Evolutionary conservation across 2,888 invertebrate species (phyloP).

Genomic region (Synergus gifuensis): DNA sequence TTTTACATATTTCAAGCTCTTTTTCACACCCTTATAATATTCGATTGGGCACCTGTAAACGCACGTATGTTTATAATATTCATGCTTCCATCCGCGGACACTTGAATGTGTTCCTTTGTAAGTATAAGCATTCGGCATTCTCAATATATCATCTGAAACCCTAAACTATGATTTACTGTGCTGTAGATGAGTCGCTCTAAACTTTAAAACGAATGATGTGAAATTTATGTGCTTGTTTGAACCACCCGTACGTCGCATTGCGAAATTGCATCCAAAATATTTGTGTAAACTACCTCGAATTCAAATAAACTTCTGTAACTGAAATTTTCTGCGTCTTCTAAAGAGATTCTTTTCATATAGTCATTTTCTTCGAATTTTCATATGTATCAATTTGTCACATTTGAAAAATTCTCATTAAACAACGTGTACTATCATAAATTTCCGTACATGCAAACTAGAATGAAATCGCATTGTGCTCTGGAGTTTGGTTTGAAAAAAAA

Average conservation of each 20-base stretch:
- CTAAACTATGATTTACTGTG: conserved; percentile 60
- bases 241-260: not conserved
- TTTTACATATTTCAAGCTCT: too few relatives aligned
- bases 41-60: too few relatives aligned
- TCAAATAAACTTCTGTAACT: not conserved
- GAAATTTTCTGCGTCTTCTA: not conserved
- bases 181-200: conserved; percentile 49
- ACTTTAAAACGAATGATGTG: not conserved
- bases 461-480: not conserved
- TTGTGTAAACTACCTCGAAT: not conserved
- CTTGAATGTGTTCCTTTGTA: conserved; percentile 9
- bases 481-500: not conserved
- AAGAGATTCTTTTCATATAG: not conserved
- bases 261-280: not conserved
- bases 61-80: too few relatives aligned
- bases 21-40: too few relatives aligned
- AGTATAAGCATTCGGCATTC: conserved; percentile 74
- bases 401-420: not conserved
- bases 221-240: not conserved
- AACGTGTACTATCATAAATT: not conserved
- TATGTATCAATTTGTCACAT: not conserved
- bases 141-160: conserved; percentile 58
- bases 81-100: too few relatives aligned
- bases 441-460: not conserved
- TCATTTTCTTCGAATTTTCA: not conserved